These are phyloP conservation scores for Bothrops jararaca DNA, from an alignment of 2,113 vertebrate species.

Conservation along the genomic window DNA sequence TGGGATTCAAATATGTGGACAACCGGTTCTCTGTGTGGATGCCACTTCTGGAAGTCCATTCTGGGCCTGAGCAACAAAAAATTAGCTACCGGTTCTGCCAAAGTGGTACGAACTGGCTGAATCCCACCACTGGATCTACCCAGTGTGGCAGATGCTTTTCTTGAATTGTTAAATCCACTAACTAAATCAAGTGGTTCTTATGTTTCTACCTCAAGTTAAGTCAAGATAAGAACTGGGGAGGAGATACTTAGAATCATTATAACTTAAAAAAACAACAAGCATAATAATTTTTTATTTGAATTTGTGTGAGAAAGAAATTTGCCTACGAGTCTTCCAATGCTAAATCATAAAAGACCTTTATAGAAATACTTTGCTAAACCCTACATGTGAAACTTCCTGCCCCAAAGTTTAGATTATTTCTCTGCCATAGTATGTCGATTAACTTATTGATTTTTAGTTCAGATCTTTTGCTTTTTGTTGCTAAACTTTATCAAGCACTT, in stretches of 20 bases:
- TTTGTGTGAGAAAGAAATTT: background rate
- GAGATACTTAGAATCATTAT: background rate
- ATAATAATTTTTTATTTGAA: background rate
- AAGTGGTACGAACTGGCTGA: no score
- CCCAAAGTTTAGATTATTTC: background rate
- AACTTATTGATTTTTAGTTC: background rate
- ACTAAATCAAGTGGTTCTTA: background rate
- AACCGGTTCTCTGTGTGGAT: no score
- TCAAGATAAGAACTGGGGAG: background rate
- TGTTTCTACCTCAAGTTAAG: background rate
- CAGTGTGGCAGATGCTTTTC: background rate
- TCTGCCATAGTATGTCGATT: background rate
- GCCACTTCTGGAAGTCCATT: no score
- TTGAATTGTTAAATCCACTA: background rate
- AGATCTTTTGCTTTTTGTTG: background rate
- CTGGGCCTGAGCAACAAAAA: no score
- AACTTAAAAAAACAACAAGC: background rate
- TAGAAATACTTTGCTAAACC: background rate
- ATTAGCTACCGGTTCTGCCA: no score
- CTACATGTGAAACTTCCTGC: background rate
- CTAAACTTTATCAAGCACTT: background rate
- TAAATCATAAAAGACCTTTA: background rate
- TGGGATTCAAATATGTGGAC: no score
- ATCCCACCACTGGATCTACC: background rate
- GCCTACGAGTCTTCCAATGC: background rate